A percentile compares a stretch with the other conserved stretches of the same genome.
phyloP scores from a whole-genome alignment of 2,888 invertebrate genomes.

The Ochropacha duplaris region DNA sequence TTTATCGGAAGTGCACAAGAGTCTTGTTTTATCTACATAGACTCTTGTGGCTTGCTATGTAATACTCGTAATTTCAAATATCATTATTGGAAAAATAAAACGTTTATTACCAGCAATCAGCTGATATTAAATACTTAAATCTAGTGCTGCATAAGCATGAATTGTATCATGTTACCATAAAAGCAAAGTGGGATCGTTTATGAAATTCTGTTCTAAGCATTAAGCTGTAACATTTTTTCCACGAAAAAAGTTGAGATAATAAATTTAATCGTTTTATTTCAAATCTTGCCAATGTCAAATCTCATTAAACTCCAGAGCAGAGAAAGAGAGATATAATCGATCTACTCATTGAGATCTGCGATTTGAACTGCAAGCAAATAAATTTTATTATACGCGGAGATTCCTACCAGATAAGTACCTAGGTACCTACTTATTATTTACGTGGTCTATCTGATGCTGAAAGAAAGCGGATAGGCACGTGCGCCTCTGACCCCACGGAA shows the following conservation, averaged over 20 bases:
- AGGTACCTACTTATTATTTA: constrained; percentile 44
- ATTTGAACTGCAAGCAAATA: constrained; percentile 22
- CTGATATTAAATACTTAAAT: background rate
- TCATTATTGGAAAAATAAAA: background rate
- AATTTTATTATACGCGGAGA: constrained; percentile 33
- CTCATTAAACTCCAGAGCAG: background rate
- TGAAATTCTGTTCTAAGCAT: background rate
- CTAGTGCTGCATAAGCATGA: background rate
- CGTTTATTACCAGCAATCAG: background rate
- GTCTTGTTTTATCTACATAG: background rate
- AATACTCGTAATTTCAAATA: background rate
- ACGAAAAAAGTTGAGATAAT: background rate
- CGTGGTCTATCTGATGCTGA: constrained; percentile 43
- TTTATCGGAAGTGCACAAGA: background rate
- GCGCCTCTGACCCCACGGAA: constrained; percentile 51
- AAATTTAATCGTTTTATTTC: background rate
- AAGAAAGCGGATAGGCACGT: constrained; percentile 51
- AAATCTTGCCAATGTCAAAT: background rate
- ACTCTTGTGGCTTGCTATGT: background rate
- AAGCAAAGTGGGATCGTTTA: background rate
- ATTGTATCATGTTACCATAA: background rate
- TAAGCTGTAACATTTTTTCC: background rate
- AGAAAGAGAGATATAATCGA: background rate
- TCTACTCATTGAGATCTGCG: background rate
- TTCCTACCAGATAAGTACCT: constrained; percentile 31